Conservation (phyloP, 2,888 invertebrate species). For the Lepetodrilus schrolli region DNA sequence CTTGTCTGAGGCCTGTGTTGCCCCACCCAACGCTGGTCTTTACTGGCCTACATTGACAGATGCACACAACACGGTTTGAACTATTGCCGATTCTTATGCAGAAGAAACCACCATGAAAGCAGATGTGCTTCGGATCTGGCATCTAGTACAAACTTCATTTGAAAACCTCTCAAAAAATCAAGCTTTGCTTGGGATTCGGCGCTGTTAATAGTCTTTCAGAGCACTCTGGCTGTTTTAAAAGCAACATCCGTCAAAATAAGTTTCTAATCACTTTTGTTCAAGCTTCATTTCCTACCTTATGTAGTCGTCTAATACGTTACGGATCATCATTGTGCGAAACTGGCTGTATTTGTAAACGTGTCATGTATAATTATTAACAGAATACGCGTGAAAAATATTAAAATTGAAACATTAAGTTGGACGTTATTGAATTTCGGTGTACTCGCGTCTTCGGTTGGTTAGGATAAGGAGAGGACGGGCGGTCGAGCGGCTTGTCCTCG, state of each 20-base stretch:
- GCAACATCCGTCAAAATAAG: neutral
- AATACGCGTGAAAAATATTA: neutral
- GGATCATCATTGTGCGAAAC: neutral
- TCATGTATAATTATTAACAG: neutral
- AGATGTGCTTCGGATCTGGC: slow-evolving; percentile 10
- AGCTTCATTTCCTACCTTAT: slow-evolving; percentile 19
- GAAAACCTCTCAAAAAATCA: slow-evolving; percentile 3
- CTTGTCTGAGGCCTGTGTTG: neutral
- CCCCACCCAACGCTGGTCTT: neutral
- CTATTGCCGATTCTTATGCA: slow-evolving; percentile 21
- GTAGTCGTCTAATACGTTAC: neutral
- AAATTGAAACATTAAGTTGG: neutral
- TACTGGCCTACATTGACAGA: neutral
- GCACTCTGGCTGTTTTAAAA: neutral
- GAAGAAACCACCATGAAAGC: neutral
- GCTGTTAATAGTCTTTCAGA: slow-evolving; percentile 1
- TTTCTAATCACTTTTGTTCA: neutral
- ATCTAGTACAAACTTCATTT: neutral
- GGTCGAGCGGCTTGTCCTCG: too few species aligned
- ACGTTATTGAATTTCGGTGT: neutral
- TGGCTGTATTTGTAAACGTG: neutral
- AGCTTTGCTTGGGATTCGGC: neutral
- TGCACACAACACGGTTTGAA: neutral
- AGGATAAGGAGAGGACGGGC: neutral
- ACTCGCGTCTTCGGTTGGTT: neutral